Conservation (phyloP, 2,888 invertebrate species). For the Apodemia mormo region DNA sequence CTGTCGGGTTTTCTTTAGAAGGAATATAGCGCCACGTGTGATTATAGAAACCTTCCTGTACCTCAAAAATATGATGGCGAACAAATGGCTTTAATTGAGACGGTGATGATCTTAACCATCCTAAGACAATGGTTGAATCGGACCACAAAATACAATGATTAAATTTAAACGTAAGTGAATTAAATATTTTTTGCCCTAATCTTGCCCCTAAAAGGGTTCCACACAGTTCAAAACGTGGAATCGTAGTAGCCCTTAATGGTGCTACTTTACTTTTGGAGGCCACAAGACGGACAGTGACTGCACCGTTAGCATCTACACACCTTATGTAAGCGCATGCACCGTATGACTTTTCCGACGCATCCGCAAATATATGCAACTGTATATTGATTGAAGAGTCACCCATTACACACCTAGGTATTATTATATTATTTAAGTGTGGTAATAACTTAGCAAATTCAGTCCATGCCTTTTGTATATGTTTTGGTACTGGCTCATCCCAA, state of each 20-base stretch:
- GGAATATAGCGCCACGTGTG: conserved; percentile 40
- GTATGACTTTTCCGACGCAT: conserved; percentile 15
- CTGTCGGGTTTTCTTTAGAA: conserved; percentile 39
- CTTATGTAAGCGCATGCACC: conserved; percentile 7
- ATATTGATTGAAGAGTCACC: neutral
- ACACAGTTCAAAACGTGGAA: conserved; percentile 42
- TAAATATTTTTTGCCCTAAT: conserved; percentile 33
- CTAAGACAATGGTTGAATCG: no score
- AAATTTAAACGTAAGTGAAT: conserved; percentile 28
- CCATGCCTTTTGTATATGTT: neutral
- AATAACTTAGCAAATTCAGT: neutral
- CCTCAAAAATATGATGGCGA: conserved; percentile 39
- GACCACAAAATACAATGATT: conserved; percentile 34
- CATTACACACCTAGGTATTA: conserved; percentile 13
- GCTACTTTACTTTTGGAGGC: conserved; percentile 38
- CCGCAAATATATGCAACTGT: conserved; percentile 3
- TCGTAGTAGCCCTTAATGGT: conserved; percentile 35
- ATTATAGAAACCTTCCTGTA: conserved; percentile 35
- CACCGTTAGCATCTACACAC: neutral
- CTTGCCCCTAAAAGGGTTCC: conserved; percentile 39
- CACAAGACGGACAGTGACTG: conserved; percentile 26
- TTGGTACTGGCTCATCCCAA: conserved; percentile 15
- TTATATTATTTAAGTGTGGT: no score
- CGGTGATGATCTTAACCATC: no score
- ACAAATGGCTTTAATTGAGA: no score